These are phyloP conservation scores for Rhodeus uyekii DNA, from an alignment of 2,797 vertebrate species.

Conservation along the genomic window DNA sequence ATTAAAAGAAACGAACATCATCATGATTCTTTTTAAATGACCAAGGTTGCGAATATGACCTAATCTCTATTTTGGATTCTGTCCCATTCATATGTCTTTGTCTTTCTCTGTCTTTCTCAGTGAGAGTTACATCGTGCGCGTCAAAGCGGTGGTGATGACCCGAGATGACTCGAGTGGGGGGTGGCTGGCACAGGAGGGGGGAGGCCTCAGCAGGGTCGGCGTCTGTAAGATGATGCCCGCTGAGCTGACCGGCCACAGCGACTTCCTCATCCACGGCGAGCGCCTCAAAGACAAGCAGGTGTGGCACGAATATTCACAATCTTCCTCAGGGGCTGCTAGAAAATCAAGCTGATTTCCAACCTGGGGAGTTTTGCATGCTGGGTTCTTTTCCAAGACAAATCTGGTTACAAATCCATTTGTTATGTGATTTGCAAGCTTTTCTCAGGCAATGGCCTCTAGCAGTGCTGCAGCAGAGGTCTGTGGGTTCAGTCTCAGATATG, in stretches of 20 bases:
- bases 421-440: conserved; percentile 26
- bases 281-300: conserved; percentile 98
- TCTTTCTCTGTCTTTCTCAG: conserved; percentile 68
- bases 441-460: conserved; percentile 2
- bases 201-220: conserved; percentile 93
- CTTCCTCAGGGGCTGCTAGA: not conserved
- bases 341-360: conserved; percentile 23
- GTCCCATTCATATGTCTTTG: not conserved
- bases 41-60: not conserved
- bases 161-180: conserved; percentile 99
- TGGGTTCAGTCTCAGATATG: conserved; percentile 21
- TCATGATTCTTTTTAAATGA: not conserved
- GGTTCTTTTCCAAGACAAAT: conserved; percentile 17
- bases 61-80: not conserved
- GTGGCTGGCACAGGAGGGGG: conserved; percentile 98
- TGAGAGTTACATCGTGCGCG: conserved; percentile 99
- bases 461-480: not conserved
- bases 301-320: conserved; percentile 40
- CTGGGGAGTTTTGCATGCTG: conserved; percentile 12
- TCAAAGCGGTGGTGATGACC: conserved; percentile 99
- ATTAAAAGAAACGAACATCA: not conserved
- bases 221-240: conserved; percentile 92
- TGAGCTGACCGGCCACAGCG: conserved; percentile 82
- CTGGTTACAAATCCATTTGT: conserved; percentile 28
- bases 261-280: conserved; percentile 97